Base-by-base conservation (phyloP, 2,113 vertebrate species). In the Otis tarda region DNA sequence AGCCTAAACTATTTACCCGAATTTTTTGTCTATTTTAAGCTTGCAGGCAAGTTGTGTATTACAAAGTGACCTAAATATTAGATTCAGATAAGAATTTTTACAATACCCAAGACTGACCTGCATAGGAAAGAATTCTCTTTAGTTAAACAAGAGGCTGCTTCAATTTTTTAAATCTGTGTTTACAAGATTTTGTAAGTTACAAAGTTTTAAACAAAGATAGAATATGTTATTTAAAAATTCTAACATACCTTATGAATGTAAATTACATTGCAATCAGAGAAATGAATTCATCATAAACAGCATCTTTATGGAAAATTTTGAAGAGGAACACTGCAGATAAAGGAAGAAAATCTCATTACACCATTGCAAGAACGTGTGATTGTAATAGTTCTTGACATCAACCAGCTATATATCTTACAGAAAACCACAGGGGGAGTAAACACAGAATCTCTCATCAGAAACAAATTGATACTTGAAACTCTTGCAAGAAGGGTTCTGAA, bases 321-420 rank as follows among this genome's bases (percentile, higher is more conserved):
- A 77, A 78, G 57, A 90, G 35, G 87, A 93, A 68, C 47, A 56
- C 27, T 75, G 77, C 41, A 92, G 47, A 88, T 92, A 82, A 90
- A 92, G 78, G 55, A 90, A 87, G 50, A 92, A 94, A 93, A 91
- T 86, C 93, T 95, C 83, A 91, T 96, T 96, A 92, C 4, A 3
- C 52, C 67, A n/a, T 81, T 95, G 47, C 68, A 69, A 82, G 60
- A 86, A 14, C 8, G 31, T 63, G 35, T 87, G 79, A 96, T 69
- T 93, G 61, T 94, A 95, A 94, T 91, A 90, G 86, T 47, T 87
- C 86, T 91, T 95, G 87, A 88, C 90, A 94, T 63, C 60, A 95
- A 41, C 23, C 56, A 75, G 79, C 75, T 81, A 89, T 45, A 57
- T 45, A 78, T 85, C 68, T 92, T 91, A 50, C 25, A 30, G 75